Conservation (phyloP, 2,113 vertebrate species). For the Sorex fumeus region DNA sequence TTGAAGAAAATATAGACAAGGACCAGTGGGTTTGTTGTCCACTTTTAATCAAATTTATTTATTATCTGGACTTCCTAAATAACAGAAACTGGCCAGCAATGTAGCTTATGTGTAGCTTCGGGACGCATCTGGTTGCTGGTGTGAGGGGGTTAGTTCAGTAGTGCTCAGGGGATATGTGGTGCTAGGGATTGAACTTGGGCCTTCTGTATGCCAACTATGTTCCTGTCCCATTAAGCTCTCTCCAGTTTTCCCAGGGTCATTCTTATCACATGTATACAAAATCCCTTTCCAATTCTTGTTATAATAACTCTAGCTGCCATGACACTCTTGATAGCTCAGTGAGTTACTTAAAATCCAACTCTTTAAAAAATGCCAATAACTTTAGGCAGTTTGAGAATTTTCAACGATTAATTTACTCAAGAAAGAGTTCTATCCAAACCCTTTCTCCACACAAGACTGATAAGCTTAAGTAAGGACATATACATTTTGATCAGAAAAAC, state of each 20-base stretch:
- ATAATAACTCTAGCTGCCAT: neutral
- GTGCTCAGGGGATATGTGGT: no score
- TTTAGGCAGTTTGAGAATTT: neutral
- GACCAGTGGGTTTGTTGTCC: neutral
- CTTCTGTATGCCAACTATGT: no score
- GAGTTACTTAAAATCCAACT: neutral
- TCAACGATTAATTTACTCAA: neutral
- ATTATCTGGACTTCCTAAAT: neutral
- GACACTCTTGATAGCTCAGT: neutral
- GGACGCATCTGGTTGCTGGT: no score
- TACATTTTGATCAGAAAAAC: constrained; percentile 25
- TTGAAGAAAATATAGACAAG: neutral
- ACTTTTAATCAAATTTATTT: neutral
- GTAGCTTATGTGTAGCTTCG: no score
- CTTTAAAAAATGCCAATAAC: constrained; percentile 25
- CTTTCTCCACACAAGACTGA: neutral
- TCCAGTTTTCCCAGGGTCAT: neutral
- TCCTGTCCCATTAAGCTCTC: neutral
- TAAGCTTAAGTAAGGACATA: neutral
- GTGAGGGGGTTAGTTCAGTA: no score
- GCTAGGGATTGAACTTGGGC: no score
- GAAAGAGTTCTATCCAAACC: constrained; percentile 1
- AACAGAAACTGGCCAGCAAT: neutral
- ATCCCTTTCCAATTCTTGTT: neutral
- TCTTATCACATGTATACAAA: neutral